phyloP scores from a whole-genome alignment of 1,140 invertebrate genomes.

The Cardiocondyla obscurior region DNA sequence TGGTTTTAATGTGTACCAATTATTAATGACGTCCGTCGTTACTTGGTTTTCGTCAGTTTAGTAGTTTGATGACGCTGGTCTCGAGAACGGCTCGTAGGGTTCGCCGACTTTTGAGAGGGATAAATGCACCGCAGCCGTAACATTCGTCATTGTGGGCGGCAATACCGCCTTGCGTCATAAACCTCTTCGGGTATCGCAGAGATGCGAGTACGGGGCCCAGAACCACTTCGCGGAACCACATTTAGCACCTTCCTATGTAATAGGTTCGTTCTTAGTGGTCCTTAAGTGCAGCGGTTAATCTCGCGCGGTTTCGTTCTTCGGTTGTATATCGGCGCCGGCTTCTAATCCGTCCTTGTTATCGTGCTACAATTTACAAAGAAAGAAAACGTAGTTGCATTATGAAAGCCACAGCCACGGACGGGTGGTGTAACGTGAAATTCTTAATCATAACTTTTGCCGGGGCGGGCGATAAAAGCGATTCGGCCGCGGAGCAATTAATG shows the following conservation, averaged over 20 bases:
- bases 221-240: conserved; percentile 41
- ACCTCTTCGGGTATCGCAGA: not conserved
- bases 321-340: conserved; percentile 28
- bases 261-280: conserved; percentile 45
- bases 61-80: not conserved
- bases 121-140: conserved; percentile 18
- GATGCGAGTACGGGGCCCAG: conserved; percentile 6
- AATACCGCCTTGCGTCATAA: conserved; percentile 24
- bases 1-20: too few species aligned
- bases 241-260: conserved; percentile 54
- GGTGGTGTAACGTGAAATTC: not conserved
- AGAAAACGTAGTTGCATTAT: conserved; percentile 5
- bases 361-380: conserved; percentile 26
- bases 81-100: not conserved
- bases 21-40: conserved; percentile 36
- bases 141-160: conserved; percentile 46
- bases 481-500: not conserved
- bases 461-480: not conserved
- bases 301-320: not conserved
- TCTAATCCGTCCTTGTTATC: conserved; percentile 53
- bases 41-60: conserved; percentile 43
- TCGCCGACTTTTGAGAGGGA: conserved; percentile 42
- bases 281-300: conserved; percentile 51
- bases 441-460: not conserved
- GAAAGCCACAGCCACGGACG: conserved; percentile 27